Evolutionary conservation across 2,888 invertebrate species (phyloP).

Genomic region (Leptopterna dolabrata): DNA sequence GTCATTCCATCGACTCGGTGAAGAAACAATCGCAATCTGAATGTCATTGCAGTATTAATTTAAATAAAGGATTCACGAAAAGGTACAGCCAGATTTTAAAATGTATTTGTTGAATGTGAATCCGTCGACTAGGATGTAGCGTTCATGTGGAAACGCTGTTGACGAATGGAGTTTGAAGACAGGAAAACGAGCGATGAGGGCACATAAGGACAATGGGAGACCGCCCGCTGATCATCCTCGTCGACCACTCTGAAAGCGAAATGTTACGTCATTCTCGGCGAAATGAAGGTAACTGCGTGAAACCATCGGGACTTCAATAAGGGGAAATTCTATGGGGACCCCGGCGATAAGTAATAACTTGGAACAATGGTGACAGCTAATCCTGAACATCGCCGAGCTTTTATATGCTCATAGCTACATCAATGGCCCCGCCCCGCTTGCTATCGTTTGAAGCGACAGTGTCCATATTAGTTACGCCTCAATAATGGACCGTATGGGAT

Average conservation of each 20-base stretch:
- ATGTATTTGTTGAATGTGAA: too few relatives aligned
- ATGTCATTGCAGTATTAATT: too few relatives aligned
- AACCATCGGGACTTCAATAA: neutral
- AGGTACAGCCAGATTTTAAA: too few relatives aligned
- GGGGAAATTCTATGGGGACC: neutral
- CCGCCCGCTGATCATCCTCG: neutral
- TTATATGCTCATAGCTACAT: neutral
- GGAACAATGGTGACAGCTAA: conserved; percentile 7
- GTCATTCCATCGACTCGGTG: too few relatives aligned
- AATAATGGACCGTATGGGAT: too few relatives aligned
- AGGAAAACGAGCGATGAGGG: neutral
- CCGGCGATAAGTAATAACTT: neutral
- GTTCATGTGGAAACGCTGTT: too few relatives aligned
- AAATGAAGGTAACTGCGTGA: neutral
- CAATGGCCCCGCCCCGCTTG: neutral
- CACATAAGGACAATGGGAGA: neutral
- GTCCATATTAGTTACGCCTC: too few relatives aligned
- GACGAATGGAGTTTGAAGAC: neutral
- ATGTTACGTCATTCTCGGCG: neutral
- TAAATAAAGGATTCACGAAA: too few relatives aligned
- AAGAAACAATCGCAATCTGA: too few relatives aligned
- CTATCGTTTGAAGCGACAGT: too few relatives aligned
- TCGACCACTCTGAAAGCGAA: neutral
- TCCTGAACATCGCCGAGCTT: neutral
- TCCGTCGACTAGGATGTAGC: too few relatives aligned